These are phyloP conservation scores for Hyperoodon ampullatus DNA, from an alignment of 2,113 vertebrate genomes.

Conservation along the genomic window DNA sequence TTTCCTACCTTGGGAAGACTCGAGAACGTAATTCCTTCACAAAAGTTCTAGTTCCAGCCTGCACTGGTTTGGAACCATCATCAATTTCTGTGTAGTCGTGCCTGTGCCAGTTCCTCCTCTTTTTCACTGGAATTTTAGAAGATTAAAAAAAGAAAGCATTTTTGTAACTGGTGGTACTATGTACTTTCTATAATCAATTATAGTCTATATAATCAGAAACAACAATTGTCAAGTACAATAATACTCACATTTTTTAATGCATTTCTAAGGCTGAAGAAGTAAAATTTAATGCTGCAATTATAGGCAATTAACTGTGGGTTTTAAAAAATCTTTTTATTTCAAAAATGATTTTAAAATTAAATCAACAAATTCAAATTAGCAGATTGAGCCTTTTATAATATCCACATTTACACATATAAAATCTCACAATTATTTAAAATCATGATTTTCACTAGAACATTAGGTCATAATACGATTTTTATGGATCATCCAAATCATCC, in stretches of 20 bases:
- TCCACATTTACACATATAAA: background rate
- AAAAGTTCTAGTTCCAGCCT: slow-evolving; percentile 95
- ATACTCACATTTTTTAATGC: background rate
- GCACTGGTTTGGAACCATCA: slow-evolving; percentile 93
- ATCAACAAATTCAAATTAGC: slow-evolving; percentile 32
- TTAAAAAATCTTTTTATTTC: slow-evolving; percentile 46
- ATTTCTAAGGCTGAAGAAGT: slow-evolving; percentile 13
- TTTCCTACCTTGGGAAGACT: slow-evolving; percentile 92
- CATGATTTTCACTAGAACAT: background rate
- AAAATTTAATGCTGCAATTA: slow-evolving; percentile 31
- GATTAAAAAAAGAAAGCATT: slow-evolving; percentile 26
- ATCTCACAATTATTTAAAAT: slow-evolving; percentile 34
- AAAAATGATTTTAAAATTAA: slow-evolving; percentile 63
- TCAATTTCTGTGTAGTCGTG: slow-evolving; percentile 97
- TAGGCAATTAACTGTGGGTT: background rate
- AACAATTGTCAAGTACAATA: slow-evolving; percentile 10
- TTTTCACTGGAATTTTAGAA: slow-evolving; percentile 91
- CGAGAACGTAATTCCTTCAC: slow-evolving; percentile 92
- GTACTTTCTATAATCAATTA: background rate
- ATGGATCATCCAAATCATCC: background rate
- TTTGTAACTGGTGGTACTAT: background rate
- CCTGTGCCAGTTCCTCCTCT: slow-evolving; percentile 96
- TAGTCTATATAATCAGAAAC: background rate
- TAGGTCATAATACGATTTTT: background rate
- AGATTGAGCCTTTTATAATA: slow-evolving; percentile 22